Base-by-base conservation (phyloP, 2,797 vertebrate species). In the Sebastolobus alascanus region DNA sequence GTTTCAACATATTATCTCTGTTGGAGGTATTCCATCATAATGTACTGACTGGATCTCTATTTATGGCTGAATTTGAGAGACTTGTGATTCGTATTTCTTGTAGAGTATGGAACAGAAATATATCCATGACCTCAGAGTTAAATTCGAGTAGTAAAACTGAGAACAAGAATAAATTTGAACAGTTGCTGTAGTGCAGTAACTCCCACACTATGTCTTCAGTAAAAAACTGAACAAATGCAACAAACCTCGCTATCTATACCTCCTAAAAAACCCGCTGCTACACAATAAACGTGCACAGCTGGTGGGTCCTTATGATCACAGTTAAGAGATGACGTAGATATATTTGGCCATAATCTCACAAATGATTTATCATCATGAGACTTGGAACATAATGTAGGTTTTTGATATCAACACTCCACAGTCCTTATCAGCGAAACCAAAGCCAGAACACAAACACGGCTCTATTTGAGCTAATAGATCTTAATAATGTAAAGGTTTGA, bases 301-400 rank as follows among this genome's bases (percentile, higher is more conserved):
- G 43, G 54, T 61, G 52, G 40, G 71, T 75, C 46, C 43, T 79
- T 69, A 67, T 81, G 52, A 73, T 78, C 65, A 71, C 64, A 75
- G 29, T 52, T 64, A 75, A 58, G 60, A 25, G 31, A 18, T 83
- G 52, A 75, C 37, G 31, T 52, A 33, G 66, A 77, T 55, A 43
- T 33, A 82, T 73, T 81, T 46, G 58, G 35, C 22, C 27, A 33
- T 74, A 81, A 75, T 73, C 61, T 72, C 33, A 12, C 52, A 25
- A 60, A 6, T 61, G 60, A 83, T 84, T 79, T 79, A 16, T 88
- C 83, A 89, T 61, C 4, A 4, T 82, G 79, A 74, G 69, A 79
- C 75, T 63, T 63, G 65, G 55, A 84, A 33, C 68, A 74, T 54
- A 78, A 55, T 59, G 38, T 50, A 40, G 66, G 18, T 74, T 52